Evolutionary conservation across 92 coral and sea anemone species (phyloP).

Genomic region (Palythoa grandiflora): DNA sequence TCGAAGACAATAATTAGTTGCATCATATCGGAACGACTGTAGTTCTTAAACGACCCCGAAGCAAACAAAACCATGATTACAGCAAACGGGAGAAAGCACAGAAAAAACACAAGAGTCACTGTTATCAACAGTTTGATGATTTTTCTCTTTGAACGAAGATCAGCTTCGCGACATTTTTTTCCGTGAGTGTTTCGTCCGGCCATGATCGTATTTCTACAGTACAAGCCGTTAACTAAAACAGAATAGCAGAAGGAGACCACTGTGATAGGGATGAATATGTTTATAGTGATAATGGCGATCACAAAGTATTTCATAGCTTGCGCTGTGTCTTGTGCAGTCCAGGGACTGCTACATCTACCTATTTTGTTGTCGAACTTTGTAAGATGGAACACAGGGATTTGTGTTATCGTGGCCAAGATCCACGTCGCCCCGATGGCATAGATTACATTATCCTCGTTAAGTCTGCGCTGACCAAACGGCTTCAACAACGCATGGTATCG

Average conservation of each 20-base stretch:
- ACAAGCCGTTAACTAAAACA: conserved; percentile 74
- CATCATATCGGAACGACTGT: conserved; percentile 11
- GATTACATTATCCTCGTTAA: conserved; percentile 63
- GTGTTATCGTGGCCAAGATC: conserved; percentile 65
- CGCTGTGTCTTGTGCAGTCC: conserved; percentile 61
- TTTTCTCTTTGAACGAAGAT: conserved; percentile 68
- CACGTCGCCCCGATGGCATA: conserved; percentile 68
- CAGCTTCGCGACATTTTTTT: conserved; percentile 55
- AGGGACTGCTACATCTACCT: conserved; percentile 58
- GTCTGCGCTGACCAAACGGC: conserved; percentile 63
- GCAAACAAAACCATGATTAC: conserved; percentile 69
- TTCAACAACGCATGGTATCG: conserved; percentile 77
- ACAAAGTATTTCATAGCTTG: conserved; percentile 58
- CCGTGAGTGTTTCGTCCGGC: conserved; percentile 55
- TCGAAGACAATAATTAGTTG: conserved; percentile 53
- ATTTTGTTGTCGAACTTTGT: conserved; percentile 5
- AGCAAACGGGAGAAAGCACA: conserved; percentile 73
- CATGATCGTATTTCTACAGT: conserved; percentile 76
- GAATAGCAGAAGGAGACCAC: conserved; percentile 73
- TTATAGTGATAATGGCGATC: conserved; percentile 52
- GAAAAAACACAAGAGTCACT: conserved; percentile 63
- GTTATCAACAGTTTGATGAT: conserved; percentile 65
- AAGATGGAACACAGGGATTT: conserved; percentile 68
- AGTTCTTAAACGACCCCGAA: conserved; percentile 31
- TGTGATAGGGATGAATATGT: conserved; percentile 57